These are phyloP conservation scores for Bombus waltoni DNA, from an alignment of 1,140 invertebrate genomes.

Conservation along the genomic window DNA sequence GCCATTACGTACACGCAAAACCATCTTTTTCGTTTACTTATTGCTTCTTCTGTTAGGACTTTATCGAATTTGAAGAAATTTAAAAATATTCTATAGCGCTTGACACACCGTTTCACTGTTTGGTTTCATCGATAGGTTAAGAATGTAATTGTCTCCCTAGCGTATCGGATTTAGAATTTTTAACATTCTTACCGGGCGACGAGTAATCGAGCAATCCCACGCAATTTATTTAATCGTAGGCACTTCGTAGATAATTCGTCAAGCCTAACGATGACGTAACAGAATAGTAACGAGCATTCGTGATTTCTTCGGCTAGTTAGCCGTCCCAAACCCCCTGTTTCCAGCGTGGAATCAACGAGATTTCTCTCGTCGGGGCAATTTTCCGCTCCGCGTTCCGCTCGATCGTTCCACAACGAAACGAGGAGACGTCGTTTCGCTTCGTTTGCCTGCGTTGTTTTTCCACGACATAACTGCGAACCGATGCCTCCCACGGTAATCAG, in stretches of 20 bases:
- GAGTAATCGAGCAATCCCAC: neutral
- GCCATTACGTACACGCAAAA: too few species aligned
- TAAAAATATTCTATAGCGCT: too few species aligned
- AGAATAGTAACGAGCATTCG: neutral
- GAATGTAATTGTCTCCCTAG: neutral
- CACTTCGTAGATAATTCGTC: neutral
- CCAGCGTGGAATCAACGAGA: neutral
- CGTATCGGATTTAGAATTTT: neutral
- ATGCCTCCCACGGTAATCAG: constrained; percentile 3
- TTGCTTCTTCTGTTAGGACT: too few species aligned
- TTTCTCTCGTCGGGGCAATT: constrained; percentile 27
- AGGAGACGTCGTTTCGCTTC: constrained; percentile 27
- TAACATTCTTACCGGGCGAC: neutral
- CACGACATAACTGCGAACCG: neutral
- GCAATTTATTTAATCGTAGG: neutral
- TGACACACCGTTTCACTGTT: too few species aligned
- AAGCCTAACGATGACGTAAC: neutral
- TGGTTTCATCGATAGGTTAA: too few species aligned
- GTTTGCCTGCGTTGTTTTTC: constrained; percentile 51
- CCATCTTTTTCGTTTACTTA: too few species aligned
- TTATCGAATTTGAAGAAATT: too few species aligned
- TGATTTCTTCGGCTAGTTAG: neutral
- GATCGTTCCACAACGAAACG: neutral
- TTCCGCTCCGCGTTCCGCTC: constrained; percentile 3
- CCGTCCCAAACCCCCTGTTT: neutral